Percentiles rank a stretch among this genome's conserved stretches.
These are phyloP conservation scores for Anas platyrhynchos DNA, from an alignment of 2,113 vertebrate species.

Conservation along the genomic window DNA sequence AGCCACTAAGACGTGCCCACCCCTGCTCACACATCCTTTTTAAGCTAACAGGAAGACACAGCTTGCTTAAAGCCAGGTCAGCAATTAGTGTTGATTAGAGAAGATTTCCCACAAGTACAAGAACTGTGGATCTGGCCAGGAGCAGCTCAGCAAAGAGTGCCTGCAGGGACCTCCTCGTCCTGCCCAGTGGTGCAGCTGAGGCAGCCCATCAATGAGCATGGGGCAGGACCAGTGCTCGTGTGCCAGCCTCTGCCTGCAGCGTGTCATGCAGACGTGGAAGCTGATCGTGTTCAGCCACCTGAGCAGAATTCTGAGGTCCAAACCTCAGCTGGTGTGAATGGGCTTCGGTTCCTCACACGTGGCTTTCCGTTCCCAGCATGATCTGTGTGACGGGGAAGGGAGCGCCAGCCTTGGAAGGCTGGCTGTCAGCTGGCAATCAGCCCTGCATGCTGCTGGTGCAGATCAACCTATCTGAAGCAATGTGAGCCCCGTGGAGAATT, in stretches of 20 bases:
- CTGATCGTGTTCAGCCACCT: not conserved
- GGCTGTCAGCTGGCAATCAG: not conserved
- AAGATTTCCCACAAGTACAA: not conserved
- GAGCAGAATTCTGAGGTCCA: not conserved
- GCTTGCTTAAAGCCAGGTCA: not conserved
- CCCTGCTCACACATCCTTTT: not conserved
- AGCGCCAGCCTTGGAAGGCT: not conserved
- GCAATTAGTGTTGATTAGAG: not conserved
- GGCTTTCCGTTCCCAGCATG: not conserved
- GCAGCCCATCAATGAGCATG: not conserved
- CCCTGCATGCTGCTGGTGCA: not conserved
- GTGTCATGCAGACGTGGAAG: not conserved
- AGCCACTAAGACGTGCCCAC: not conserved
- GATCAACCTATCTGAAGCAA: not conserved
- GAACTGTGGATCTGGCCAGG: not conserved
- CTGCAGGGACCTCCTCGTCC: not conserved
- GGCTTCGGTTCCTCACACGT: not conserved
- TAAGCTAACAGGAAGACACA: not conserved
- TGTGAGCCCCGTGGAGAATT: not conserved
- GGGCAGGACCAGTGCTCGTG: rapidly evolving
- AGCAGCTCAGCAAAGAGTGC: not conserved
- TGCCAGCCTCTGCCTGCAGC: not conserved
- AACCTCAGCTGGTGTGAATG: not conserved
- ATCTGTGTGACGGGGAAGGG: not conserved
- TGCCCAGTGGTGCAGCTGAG: not conserved